These are phyloP conservation scores for Acridotheres tristis DNA, from an alignment of 2,797 vertebrate species.

Conservation along the genomic window DNA sequence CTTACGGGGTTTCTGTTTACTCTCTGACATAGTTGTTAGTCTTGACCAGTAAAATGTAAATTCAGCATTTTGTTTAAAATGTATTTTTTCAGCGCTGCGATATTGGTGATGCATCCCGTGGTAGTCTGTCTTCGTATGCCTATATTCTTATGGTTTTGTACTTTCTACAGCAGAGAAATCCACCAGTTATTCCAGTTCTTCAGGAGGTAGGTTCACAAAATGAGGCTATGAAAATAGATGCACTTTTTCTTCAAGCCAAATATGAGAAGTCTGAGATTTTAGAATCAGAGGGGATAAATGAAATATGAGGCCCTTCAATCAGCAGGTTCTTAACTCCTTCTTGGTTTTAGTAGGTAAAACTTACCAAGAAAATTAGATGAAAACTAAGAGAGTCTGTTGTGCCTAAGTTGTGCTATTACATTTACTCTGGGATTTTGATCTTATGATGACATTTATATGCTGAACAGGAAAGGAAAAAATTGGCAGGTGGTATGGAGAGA, in stretches of 20 bases:
- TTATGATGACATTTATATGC: neutral
- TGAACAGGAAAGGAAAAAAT: neutral
- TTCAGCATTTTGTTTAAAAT: conserved; percentile 18
- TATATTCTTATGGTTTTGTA: conserved; percentile 99
- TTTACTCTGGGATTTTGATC: conserved; percentile 1
- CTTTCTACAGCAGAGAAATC: conserved; percentile 95
- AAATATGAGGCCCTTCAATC: neutral
- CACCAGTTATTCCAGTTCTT: conserved; percentile 94
- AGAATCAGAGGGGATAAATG: neutral
- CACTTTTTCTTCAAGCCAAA: neutral
- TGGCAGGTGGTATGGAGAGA: conserved; percentile 16
- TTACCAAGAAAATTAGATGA: neutral
- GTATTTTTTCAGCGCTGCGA: conserved; percentile 87
- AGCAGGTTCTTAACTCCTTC: neutral
- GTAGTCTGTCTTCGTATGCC: conserved; percentile 96
- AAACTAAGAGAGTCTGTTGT: neutral
- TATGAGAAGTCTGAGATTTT: neutral
- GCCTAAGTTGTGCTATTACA: neutral
- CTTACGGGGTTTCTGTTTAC: neutral
- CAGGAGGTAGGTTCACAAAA: conserved; percentile 87
- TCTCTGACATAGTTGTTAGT: neutral
- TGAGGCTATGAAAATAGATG: neutral
- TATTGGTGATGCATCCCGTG: conserved; percentile 97
- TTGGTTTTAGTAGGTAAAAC: neutral
- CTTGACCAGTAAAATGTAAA: neutral